Conservation (phyloP, 2,113 vertebrate genomes). For the Triplophysa dalaica region DNA sequence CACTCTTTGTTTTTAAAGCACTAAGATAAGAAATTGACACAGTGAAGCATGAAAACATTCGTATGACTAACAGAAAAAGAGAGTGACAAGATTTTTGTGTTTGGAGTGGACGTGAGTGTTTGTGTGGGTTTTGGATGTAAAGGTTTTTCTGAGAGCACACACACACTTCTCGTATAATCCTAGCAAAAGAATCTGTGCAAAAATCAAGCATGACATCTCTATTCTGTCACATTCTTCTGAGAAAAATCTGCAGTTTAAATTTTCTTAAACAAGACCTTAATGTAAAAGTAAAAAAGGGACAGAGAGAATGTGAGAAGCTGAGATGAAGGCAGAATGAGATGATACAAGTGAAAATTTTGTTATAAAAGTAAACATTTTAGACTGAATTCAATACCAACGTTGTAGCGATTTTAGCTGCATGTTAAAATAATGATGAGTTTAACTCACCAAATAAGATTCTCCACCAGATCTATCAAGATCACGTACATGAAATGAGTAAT, state of each 20-base stretch:
- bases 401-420: no score
- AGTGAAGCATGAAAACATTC: conserved; percentile 22
- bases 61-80: conserved; percentile 13
- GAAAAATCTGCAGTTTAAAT: not conserved
- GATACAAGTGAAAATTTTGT: not conserved
- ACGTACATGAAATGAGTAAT: no score
- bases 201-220: conserved; percentile 26
- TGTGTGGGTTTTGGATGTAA: conserved; percentile 1
- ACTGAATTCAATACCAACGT: no score
- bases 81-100: conserved; percentile 21
- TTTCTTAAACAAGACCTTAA: not conserved
- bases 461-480: no score
- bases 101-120: not conserved
- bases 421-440: no score
- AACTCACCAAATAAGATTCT: no score
- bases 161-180: no score
- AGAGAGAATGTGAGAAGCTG: not conserved
- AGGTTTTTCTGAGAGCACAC: not conserved
- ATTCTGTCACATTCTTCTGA: conserved; percentile 16
- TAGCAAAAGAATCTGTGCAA: conserved; percentile 3
- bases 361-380: no score
- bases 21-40: conserved; percentile 30
- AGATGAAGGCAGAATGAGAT: not conserved
- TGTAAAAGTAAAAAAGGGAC: not conserved
- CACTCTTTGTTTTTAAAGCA: conserved; percentile 1